phyloP scores from a whole-genome alignment of 1,140 invertebrate genomes.

The Tyrophagus putrescentiae region DNA sequence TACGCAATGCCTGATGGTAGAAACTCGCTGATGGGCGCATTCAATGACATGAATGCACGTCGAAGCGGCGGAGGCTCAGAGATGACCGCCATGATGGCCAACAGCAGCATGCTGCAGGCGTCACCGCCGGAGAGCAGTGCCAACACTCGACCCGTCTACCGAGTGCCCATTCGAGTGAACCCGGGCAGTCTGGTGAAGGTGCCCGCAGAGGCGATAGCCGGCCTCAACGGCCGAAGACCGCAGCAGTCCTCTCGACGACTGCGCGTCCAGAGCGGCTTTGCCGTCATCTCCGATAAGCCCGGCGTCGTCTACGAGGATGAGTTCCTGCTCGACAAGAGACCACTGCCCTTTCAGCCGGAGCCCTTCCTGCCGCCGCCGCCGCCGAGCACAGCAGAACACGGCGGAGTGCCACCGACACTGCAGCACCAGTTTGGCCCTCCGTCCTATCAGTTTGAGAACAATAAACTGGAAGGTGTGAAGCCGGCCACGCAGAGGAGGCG shows the following conservation, averaged over 20 bases:
- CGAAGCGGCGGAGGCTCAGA: background rate
- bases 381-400: background rate
- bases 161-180: constrained; percentile 13
- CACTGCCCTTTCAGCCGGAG: background rate
- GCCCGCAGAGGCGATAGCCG: constrained; percentile 4
- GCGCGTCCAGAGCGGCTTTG: constrained; percentile 10
- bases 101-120: background rate
- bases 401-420: background rate
- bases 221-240: background rate
- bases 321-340: background rate
- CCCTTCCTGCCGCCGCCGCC: constrained; percentile 2
- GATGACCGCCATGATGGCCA: background rate
- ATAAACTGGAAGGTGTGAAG: background rate
- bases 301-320: constrained; percentile 21
- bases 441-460: background rate
- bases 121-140: background rate
- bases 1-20: constrained; percentile 19
- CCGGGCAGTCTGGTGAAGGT: constrained; percentile 5
- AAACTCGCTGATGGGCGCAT: background rate
- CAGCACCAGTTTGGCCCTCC: background rate
- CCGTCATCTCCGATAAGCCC: background rate
- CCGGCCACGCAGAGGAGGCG: background rate
- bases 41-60: constrained; percentile 16
- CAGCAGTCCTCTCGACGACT: constrained; percentile 2
- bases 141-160: background rate